Conservation (phyloP, 1,140 invertebrate species). For the Atta texana region DNA sequence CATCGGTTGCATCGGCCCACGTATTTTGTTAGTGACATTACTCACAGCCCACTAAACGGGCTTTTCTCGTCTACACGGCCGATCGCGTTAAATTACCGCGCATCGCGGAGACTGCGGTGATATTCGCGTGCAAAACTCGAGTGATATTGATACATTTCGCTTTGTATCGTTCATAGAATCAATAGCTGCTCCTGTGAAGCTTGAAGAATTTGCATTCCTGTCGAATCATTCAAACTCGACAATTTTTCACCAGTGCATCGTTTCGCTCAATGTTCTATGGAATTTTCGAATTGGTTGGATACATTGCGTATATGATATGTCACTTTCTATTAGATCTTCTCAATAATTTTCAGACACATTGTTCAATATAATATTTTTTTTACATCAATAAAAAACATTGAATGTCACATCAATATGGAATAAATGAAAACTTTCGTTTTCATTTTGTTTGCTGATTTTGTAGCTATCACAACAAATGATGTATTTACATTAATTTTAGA, state of each 20-base stretch:
- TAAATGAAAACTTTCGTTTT: background rate
- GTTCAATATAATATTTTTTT: slow-evolving; percentile 2
- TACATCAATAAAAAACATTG: background rate
- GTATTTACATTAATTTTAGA: background rate
- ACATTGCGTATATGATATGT: slow-evolving; percentile 8
- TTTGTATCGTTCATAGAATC: slow-evolving; percentile 13
- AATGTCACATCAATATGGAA: background rate
- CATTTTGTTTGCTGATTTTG: background rate
- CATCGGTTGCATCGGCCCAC: slow-evolving; percentile 22
- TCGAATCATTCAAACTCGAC: slow-evolving; percentile 6
- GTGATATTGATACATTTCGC: slow-evolving; percentile 46
- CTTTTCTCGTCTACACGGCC: slow-evolving; percentile 32
- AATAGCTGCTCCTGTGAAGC: background rate
- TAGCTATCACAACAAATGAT: background rate
- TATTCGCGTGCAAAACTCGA: slow-evolving; percentile 30
- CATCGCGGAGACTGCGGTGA: slow-evolving; percentile 29
- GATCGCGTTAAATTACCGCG: slow-evolving; percentile 36
- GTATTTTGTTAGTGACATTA: slow-evolving; percentile 52
- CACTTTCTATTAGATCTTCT: slow-evolving; percentile 29
- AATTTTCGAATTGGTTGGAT: background rate
- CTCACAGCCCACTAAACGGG: slow-evolving; percentile 56
- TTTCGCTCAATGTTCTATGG: background rate
- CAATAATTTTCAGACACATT: slow-evolving; percentile 15
- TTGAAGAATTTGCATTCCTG: slow-evolving; percentile 28
- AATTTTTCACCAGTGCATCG: slow-evolving; percentile 28